Base-by-base conservation (phyloP, 2,113 vertebrate genomes). In the Xiphophorus hellerii region DNA sequence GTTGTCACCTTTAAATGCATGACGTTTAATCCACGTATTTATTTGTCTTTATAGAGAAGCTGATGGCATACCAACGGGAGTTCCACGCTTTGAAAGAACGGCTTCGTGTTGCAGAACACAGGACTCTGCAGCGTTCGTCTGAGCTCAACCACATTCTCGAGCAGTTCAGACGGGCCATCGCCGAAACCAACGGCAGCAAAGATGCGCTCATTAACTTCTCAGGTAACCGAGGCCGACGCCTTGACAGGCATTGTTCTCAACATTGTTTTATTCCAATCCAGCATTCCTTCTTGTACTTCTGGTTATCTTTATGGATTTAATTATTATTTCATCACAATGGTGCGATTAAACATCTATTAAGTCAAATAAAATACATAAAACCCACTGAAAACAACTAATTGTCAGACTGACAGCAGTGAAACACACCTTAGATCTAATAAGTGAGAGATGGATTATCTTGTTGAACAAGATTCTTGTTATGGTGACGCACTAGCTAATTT, bases 51-150 rank as follows among this genome's bases (percentile, higher is more conserved):
- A 25, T 37, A 97, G 97, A 99, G 89, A 98, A 98, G 93, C 69
- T 99, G 93, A 89, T 97, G 85, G 97, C 97, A 0, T 99, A 99
- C 84, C 97, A 99, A 84, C 94, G 96, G 84, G 98, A 99, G 90
- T 99, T 99, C 82, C 97, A 98, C 76, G 96, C 96, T 75, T 78
- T 99, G 91, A 98, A 97, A 93, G 97, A 99, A 61, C 97, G 98
- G 7, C 96, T 99, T 72, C 98, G 96, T 65, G 96, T 97, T 80
- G 98, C 98, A 2, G 98, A 99, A 83, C 97, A 97, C 72, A 91
- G 97, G 84, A 98, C 97, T 2, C 94, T 98, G 77, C 98, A 99
- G 81, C 97, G 98, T 78, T 98, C 98, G 0, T 97, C 97, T 0
- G 97, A 99, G 84, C 94, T 99, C 78, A 98, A 96, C 70, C 92